Evolutionary conservation across 2,888 invertebrate species (phyloP).

Genomic region (Ypsolopha scabrella): DNA sequence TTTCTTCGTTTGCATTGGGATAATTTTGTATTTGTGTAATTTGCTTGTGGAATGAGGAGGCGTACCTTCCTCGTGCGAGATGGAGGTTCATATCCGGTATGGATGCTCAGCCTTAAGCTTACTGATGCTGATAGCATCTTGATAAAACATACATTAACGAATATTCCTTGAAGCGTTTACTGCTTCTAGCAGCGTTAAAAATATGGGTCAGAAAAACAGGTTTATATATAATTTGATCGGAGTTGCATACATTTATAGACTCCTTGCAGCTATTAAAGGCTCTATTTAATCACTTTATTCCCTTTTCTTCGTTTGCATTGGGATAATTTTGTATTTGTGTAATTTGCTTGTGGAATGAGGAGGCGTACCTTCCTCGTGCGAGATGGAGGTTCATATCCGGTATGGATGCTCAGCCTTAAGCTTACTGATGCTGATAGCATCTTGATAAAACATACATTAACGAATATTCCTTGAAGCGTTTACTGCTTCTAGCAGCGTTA

Average conservation of each 20-base stretch:
- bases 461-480: no score
- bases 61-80: constrained; percentile 37
- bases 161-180: no score
- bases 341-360: constrained; percentile 68
- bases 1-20: constrained; percentile 69
- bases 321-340: constrained; percentile 69
- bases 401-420: constrained; percentile 17
- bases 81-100: constrained; percentile 53
- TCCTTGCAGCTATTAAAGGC: constrained; percentile 23
- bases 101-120: constrained; percentile 12
- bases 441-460: no score
- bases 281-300: constrained; percentile 73
- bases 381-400: constrained; percentile 54
- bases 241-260: no score
- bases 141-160: no score
- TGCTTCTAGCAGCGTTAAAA: no score
- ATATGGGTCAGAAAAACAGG: no score
- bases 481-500: no score
- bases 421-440: no score
- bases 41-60: constrained; percentile 65
- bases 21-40: constrained; percentile 70
- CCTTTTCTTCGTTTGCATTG: constrained; percentile 70
- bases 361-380: constrained; percentile 39
- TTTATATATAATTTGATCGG: no score
- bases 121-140: no score